Conservation (phyloP, 2,113 vertebrate species). For the Arenaria interpres region DNA sequence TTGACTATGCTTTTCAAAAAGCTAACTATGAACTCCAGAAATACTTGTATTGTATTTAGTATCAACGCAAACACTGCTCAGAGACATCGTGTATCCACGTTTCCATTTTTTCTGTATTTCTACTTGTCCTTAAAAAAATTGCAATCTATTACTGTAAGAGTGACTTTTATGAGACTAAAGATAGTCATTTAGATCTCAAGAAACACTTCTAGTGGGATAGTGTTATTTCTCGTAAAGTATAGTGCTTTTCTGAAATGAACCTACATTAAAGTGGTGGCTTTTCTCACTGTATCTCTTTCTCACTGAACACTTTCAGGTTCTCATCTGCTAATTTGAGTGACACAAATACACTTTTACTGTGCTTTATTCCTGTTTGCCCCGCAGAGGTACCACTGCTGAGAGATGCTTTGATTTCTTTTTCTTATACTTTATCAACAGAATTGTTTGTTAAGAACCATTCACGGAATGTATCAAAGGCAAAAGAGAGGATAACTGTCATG, state of each 20-base stretch:
- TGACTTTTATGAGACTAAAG: not conserved
- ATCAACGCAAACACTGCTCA: not conserved
- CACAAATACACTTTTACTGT: conserved; percentile 2
- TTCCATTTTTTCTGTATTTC: not conserved
- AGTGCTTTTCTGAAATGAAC: conserved; percentile 9
- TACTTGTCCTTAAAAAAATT: not conserved
- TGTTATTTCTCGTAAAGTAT: not conserved
- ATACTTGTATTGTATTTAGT: not conserved
- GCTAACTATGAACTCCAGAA: not conserved
- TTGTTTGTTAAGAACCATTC: conserved; percentile 42
- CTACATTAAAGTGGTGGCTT: not conserved
- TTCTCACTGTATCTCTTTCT: not conserved
- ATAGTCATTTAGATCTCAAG: not conserved
- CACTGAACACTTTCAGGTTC: conserved; percentile 9
- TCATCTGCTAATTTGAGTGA: conserved; percentile 38
- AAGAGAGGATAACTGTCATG: not conserved
- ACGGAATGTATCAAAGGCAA: not conserved
- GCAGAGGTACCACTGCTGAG: conserved; percentile 22
- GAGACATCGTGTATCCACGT: fast-evolving
- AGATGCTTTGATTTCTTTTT: conserved; percentile 3
- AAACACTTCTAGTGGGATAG: not conserved
- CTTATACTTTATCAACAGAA: conserved; percentile 25
- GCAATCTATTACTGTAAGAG: not conserved
- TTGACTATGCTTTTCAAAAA: not conserved
- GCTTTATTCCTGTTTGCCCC: conserved; percentile 45